Base-by-base conservation (phyloP, 2,888 invertebrate species). In the Xestia c-nigrum region DNA sequence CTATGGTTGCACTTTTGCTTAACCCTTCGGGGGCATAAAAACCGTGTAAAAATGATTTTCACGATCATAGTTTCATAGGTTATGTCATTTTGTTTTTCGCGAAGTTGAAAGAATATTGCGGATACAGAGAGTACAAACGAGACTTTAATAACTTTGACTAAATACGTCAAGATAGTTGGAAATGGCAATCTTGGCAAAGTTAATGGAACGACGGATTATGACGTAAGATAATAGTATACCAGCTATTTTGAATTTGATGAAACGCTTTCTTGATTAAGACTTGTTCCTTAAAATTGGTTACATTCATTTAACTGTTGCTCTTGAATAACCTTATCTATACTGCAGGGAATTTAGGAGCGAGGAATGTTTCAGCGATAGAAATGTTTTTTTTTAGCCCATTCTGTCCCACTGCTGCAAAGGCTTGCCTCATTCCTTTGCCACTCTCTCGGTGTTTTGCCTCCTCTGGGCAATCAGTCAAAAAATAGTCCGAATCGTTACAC, bases 221-320 rank as follows among this genome's bases (percentile, higher is more conserved):
- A 75, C 24, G 71, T 16, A n/a, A 57, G 6, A 3, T 9, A 3
- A 31, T 31, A 16, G 16, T 31, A 19, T 1, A 14, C 31, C 38
- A 6, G 71, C 57, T 24, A 50, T 72, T 10, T 61, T 72, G 24
- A 12, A 50, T 59, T 72, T 72, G 21, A 21, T 40, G 6, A 47
- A 19, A 57, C 31, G 19, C 5, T 10, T 52, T 43, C n/a, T 19
- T 50, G 31, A 9, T 63, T 43, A 50, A n/a, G 31, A 43, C 31
- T 68, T n/a, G 10, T 43, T 69, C 10, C 10, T 10, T 16, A 21
- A 21, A 46, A 16, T 43, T 19, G 3, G 21, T 3, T 70, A 14
- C 12, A 14, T 61, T n/a, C 5, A 57, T 59, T 6, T 12, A 19
- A 43, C 7, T 43, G 7, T 43, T 10, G 57, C 5, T 24, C 12